These are phyloP conservation scores for Neoaliturus tenellus DNA, from an alignment of 2,888 invertebrate genomes.

Conservation along the genomic window DNA sequence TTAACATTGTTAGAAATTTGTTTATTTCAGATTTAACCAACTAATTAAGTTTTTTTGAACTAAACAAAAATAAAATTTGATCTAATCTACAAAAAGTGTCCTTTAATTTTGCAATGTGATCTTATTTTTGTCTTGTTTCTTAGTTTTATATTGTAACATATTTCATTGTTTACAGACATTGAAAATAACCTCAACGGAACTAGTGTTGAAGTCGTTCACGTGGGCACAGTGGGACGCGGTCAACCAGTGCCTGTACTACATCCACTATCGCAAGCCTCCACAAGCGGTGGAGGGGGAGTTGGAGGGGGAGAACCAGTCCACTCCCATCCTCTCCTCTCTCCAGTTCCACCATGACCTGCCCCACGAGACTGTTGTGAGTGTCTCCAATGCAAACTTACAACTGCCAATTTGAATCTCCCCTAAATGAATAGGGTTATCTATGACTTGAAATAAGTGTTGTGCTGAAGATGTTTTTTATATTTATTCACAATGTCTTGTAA, in stretches of 20 bases:
- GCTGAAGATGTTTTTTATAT: too few species aligned
- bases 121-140: neutral
- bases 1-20: too few species aligned
- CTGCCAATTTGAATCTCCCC: too few species aligned
- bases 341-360: constrained; percentile 92
- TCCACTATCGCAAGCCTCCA: constrained; percentile 84
- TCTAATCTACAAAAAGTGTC: neutral
- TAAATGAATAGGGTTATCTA: too few species aligned
- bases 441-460: too few species aligned
- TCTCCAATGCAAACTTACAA: too few species aligned
- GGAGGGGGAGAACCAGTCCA: constrained; percentile 74
- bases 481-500: too few species aligned
- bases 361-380: constrained; percentile 89
- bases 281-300: constrained; percentile 75
- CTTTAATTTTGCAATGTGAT: neutral
- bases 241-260: constrained; percentile 88
- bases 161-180: neutral
- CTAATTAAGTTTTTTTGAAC: too few species aligned
- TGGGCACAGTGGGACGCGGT: constrained; percentile 93
- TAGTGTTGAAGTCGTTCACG: constrained; percentile 79
- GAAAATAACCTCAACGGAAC: constrained; percentile 53
- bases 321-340: constrained; percentile 86
- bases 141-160: neutral
- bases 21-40: too few species aligned
- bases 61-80: neutral